Base-by-base conservation (phyloP, 2,888 invertebrate species). In the Corbicula japonica region DNA sequence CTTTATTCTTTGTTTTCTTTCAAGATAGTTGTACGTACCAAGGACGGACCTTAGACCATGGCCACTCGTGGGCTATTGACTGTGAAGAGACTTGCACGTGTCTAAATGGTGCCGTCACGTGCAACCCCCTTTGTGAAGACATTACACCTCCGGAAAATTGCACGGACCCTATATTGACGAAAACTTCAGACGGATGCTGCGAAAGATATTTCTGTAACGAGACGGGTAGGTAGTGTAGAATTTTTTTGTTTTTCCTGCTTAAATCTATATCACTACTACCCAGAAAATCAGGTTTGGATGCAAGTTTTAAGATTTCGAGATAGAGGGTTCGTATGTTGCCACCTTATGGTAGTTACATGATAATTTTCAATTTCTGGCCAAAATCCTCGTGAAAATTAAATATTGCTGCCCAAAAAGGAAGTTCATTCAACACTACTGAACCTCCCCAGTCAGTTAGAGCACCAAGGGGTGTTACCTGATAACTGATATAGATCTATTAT, bases 31-130 rank as follows among this genome's bases (percentile, higher is more conserved):
- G 79, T 56, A 61, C 79, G 2, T 79, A 79, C 23, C 60, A 71
- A 3, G 79, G 79, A 8, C 70, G 71, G 10, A 41, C 35, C 26
- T 41, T 77, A 2, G 30, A 38, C 6, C 81, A 81, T 32, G 75
- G 60, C 8, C 41, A 70, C 10, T 63, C 65, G 1, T 81, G 81
- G 81, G 35, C 60, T 18, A 81, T 81, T 18, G 71, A 66, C 48
- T 81, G 81, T 75, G 66, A 44, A 10, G 76, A 79, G 56, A 80
- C 71, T 35, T 87, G 87, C 65, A 77, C 74, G 62, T 87, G 87
- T 38, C 54, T 66, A 15, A 73, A 72, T 44, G 85, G 86, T 38
- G 52, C 69, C 21, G 85, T 84, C 44, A 74, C 76, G 44, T 87
- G 87, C 30, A 32, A 56, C 1, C 63, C 66, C 35, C 65, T 77